Evolutionary conservation across 2,113 vertebrate genomes (phyloP), one percentile per base, ranked within the genome.

Genomic region (Sinocyclocheilus rhinocerous): DNA sequence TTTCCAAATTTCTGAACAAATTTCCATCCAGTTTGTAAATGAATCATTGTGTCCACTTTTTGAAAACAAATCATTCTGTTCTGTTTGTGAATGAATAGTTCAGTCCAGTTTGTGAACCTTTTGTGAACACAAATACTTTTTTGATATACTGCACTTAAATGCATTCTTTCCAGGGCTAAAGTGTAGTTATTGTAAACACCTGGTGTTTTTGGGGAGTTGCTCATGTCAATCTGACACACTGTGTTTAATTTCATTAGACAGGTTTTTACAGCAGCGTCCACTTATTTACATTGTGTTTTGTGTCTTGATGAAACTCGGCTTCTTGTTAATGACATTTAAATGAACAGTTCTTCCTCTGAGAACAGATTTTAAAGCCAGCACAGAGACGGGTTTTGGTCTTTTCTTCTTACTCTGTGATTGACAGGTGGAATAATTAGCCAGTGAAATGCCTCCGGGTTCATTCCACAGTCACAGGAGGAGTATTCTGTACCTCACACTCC

Each of bases 371-470:
- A 84, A 52, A 33, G 48, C 20, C 13, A 70, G n/a, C 20, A 10
- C 48, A 48, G 57, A 26, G 33, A 59, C 4, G 12, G 70, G 20
- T 48, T 50, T 18, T 36, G 12, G 20, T 11, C 24, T 48, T 82
- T 84, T 76, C 63, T 89, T 86, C n/a, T 81, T 11, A 50, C 70
- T 84, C 39, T 85, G 75, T 84, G 86, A 87, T 86, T 89, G 92
- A 92, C 90, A 87, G 88, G 90, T 90, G 76, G 57, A 59, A 89
- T 90, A 87, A 91, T 90, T 90, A 89, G 36, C 76, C 78, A 76
- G 33, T 16, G 5, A 36, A 59, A 36, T 55, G 55, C 55, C 33
- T 63, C 29, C 24, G 77, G 73, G 77, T 63, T 63, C 22, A 61
- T 22, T 79, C 76, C 24, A 29, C 48, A 20, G 48, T 52, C 48